phyloP scores from a whole-genome alignment of 2,888 invertebrate species.

The Acrobasis suavella region DNA sequence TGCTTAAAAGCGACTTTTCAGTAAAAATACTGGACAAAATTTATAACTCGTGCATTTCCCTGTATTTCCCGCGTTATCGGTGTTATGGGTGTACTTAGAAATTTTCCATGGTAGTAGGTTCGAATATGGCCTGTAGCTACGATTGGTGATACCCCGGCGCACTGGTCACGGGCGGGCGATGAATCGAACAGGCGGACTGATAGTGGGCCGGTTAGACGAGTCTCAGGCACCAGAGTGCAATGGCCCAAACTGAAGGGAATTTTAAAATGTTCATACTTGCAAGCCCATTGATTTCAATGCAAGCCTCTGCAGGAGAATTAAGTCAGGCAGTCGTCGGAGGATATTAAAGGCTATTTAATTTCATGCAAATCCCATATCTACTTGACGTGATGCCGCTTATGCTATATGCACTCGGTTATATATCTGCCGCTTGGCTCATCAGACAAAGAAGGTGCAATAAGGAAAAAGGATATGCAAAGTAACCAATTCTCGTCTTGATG shows the following conservation, averaged over 20 bases:
- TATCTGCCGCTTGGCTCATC: conserved; percentile 26
- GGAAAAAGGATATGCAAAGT: conserved; percentile 57
- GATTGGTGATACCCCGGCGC: conserved; percentile 70
- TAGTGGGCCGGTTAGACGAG: conserved; percentile 81
- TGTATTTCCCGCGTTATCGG: conserved; percentile 12
- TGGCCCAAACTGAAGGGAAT: conserved; percentile 79
- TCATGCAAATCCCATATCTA: not conserved
- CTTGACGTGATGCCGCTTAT: not conserved
- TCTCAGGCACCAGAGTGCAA: conserved; percentile 76
- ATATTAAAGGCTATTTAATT: not conserved
- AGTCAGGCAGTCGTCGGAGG: not conserved
- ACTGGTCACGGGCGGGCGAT: conserved; percentile 69
- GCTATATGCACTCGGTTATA: not conserved
- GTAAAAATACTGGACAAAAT: not conserved
- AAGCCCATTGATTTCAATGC: conserved; percentile 65
- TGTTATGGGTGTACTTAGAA: conserved; percentile 22
- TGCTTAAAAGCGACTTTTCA: no score
- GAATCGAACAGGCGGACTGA: conserved; percentile 75
- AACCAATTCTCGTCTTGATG: conserved; percentile 28
- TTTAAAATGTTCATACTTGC: conserved; percentile 74
- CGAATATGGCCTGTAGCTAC: conserved; percentile 62
- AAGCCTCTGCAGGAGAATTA: conserved; percentile 25
- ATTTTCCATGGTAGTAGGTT: conserved; percentile 47
- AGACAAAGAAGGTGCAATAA: conserved; percentile 46
- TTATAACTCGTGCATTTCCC: not conserved